A percentile compares a stretch with the other conserved stretches of the same genome.
phyloP scores from a whole-genome alignment of 2,888 invertebrate genomes.

The Platerodrilus igneus region DNA sequence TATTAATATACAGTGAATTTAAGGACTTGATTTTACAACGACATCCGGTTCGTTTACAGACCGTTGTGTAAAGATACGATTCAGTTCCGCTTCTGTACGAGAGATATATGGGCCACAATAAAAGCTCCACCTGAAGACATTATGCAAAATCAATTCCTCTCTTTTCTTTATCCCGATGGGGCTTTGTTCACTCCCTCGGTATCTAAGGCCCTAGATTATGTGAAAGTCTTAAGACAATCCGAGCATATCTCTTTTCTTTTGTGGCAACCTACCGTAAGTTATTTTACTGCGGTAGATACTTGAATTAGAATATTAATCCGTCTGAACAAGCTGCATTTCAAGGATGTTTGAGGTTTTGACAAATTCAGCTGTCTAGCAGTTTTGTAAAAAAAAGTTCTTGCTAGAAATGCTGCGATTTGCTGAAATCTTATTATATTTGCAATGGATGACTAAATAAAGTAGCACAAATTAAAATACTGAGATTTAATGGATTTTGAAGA shows the following conservation, averaged over 20 bases:
- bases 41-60: constrained; percentile 48
- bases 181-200: constrained; percentile 44
- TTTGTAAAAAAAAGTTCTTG: too few species aligned
- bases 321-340: constrained; percentile 19
- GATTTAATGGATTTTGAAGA: too few species aligned
- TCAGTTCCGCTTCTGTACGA: constrained; percentile 40
- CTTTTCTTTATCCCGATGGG: constrained; percentile 32
- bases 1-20: too few species aligned
- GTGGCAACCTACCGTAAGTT: constrained; percentile 27
- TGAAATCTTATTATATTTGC: too few species aligned
- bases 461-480: too few species aligned
- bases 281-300: constrained; percentile 23
- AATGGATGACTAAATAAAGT: too few species aligned
- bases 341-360: too few species aligned
- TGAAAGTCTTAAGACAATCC: constrained; percentile 43
- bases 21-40: too few species aligned
- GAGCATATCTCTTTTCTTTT: constrained; percentile 29
- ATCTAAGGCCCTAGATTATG: constrained; percentile 41
- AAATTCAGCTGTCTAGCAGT: too few species aligned
- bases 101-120: constrained; percentile 50
- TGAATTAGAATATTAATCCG: constrained; percentile 22
- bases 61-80: constrained; percentile 44
- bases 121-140: constrained; percentile 51
- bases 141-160: constrained; percentile 52
- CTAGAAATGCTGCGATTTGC: too few species aligned